Conservation (phyloP, 2,113 vertebrate genomes). For the Oncorhynchus tshawytscha region DNA sequence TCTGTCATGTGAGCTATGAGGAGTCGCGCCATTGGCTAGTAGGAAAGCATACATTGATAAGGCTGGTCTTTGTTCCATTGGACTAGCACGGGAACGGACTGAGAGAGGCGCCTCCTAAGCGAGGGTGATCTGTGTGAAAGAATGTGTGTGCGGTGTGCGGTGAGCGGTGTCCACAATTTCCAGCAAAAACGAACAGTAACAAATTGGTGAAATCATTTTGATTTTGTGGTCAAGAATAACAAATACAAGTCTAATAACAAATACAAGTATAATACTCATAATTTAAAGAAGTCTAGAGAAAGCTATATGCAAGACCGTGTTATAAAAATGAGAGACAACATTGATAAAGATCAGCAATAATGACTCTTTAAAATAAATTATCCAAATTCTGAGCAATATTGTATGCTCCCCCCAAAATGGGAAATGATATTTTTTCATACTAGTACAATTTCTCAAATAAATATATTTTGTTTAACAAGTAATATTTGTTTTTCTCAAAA, state of each 20-base stretch:
- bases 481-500: too few relatives aligned
- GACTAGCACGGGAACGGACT: slow-evolving; percentile 66
- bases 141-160: slow-evolving; percentile 82
- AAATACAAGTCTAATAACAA: background rate
- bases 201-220: slow-evolving; percentile 36
- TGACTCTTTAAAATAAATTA: too few relatives aligned
- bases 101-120: slow-evolving; percentile 69
- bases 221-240: slow-evolving; percentile 27
- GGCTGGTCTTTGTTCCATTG: slow-evolving; percentile 81
- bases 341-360: too few relatives aligned
- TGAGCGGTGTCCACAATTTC: slow-evolving; percentile 77
- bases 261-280: background rate
- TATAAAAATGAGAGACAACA: too few relatives aligned
- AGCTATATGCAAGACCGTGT: background rate
- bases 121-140: slow-evolving; percentile 71
- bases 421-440: too few relatives aligned
- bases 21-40: slow-evolving; percentile 80
- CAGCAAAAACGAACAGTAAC: slow-evolving; percentile 61
- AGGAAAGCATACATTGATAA: slow-evolving; percentile 71
- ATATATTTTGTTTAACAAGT: too few relatives aligned
- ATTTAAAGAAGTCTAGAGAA: background rate
- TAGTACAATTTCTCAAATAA: too few relatives aligned
- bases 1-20: slow-evolving; percentile 81
- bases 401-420: too few relatives aligned
- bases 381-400: background rate